Percentiles rank a stretch among this genome's conserved stretches.
These are phyloP conservation scores for Zhengitettix transpicula DNA, from an alignment of 2,888 invertebrate species.

Conservation along the genomic window DNA sequence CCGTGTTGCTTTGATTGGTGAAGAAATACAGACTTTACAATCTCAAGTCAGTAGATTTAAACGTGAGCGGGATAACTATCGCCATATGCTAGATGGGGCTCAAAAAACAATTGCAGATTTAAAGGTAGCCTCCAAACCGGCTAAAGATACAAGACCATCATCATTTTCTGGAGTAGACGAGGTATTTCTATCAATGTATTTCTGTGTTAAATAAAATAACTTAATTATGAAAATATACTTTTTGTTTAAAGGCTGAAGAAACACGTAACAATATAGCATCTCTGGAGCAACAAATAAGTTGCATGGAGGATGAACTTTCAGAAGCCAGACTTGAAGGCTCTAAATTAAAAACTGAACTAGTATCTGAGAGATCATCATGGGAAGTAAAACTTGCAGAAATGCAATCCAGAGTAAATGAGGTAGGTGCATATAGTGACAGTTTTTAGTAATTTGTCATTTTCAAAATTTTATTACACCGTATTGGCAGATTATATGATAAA, in stretches of 20 bases:
- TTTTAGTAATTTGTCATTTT: no score
- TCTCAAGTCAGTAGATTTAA: constrained; percentile 65
- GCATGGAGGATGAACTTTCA: constrained; percentile 75
- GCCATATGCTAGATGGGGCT: constrained; percentile 76
- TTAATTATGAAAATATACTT: not conserved
- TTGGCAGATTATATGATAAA: no score
- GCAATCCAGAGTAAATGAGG: constrained; percentile 74
- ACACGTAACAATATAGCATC: constrained; percentile 50
- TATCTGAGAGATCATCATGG: constrained; percentile 70
- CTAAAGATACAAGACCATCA: constrained; percentile 28
- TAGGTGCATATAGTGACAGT: constrained; percentile 18
- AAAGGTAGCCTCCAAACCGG: constrained; percentile 37
- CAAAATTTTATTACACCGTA: no score
- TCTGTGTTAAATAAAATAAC: not conserved
- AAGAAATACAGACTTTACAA: constrained; percentile 69
- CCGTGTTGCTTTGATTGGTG: constrained; percentile 61
- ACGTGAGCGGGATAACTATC: constrained; percentile 74
- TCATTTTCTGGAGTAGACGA: constrained; percentile 60
- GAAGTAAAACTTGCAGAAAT: constrained; percentile 77
- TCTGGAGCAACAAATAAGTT: constrained; percentile 67
- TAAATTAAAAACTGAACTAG: constrained; percentile 73
- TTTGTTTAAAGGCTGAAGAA: constrained; percentile 41
- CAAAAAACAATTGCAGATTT: constrained; percentile 69
- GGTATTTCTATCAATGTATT: constrained; percentile 25
- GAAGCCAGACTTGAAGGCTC: constrained; percentile 68